Base-by-base conservation (phyloP, 2,113 vertebrate genomes). In the Nannospalax galili region DNA sequence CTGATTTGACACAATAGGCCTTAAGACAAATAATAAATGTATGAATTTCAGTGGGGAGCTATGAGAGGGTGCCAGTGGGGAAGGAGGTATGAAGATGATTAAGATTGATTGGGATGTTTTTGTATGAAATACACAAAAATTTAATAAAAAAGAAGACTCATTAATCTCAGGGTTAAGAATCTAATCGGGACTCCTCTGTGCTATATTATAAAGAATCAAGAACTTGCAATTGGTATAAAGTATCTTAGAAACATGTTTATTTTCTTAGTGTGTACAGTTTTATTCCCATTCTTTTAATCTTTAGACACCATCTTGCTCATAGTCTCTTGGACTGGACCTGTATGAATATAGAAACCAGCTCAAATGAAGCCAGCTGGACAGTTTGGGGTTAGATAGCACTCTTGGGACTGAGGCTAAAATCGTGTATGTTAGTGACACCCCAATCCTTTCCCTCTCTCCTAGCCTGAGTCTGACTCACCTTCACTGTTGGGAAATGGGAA, bases 241-340 rank as follows among this genome's bases (percentile, higher is more conserved):
- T 28, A 77, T 37, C 48, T 80, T 65, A 40, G 37, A 78, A 93
- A 84, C 62, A 48, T 48, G 12, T 81, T 93, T 70, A 22, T 75
- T 78, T 91, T 86, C 77, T 81, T 80, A 52, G 74, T 60, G n/a
- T 45, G n/a, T 52, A 79, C 42, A 4, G 75, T 87, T 78, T 69
- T 12, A 1, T 45, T 58, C 5, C 40, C 30, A 82, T 32, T 15
- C 12, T 32, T 96, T 69, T 45, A 22, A 35, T n/a, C 7, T 48
- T 84, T 16, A 88, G 37, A 81, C 11, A 88, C 1, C 4, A 26
- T 17, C 48, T 12, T 67, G 40, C 15, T 20, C 19, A 48, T 1
- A 77, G 20, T 35, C 19, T 84, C 10, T 35, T 92, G n/a, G n/a
- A 7, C 32, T 62, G 67, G 7, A 11, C 2, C 58, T 7, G 9